These are phyloP conservation scores for Larimichthys crocea DNA, from an alignment of 2,113 vertebrate genomes.

Conservation along the genomic window DNA sequence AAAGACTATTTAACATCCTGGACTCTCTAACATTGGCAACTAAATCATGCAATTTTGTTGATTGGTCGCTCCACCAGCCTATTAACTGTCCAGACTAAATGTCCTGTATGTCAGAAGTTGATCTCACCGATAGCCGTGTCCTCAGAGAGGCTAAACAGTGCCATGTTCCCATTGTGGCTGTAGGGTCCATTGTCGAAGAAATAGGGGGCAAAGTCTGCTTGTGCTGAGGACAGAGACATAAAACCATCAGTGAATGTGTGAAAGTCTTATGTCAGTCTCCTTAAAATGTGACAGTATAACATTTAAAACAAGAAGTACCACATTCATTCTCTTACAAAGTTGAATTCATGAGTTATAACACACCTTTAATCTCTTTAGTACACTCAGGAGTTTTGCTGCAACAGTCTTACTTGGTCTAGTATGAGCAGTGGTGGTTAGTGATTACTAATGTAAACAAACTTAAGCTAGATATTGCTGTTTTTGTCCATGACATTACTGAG, in stretches of 20 bases:
- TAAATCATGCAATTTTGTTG: slow-evolving; percentile 29
- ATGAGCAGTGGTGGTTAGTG: not conserved
- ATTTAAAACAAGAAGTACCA: not conserved
- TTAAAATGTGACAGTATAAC: not conserved
- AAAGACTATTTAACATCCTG: slow-evolving; percentile 46
- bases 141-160: slow-evolving; percentile 94
- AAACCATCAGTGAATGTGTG: not conserved
- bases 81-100: slow-evolving; percentile 18
- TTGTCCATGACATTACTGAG: not conserved
- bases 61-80: slow-evolving; percentile 16
- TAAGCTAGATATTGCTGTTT: not conserved
- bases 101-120: not conserved
- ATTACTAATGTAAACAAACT: not conserved
- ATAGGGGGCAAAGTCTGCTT: slow-evolving; percentile 93
- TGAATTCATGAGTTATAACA: not conserved
- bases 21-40: slow-evolving; percentile 14
- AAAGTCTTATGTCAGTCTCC: not conserved
- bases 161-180: slow-evolving; percentile 94
- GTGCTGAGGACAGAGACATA: slow-evolving; percentile 73
- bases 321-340: not conserved
- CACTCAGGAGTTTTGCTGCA: not conserved
- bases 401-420: not conserved
- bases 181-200: slow-evolving; percentile 95
- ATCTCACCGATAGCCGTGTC: slow-evolving; percentile 93
- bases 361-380: not conserved